These are phyloP conservation scores for Pseudomugil gertrudae DNA, from an alignment of 2,797 vertebrate genomes.

Conservation along the genomic window DNA sequence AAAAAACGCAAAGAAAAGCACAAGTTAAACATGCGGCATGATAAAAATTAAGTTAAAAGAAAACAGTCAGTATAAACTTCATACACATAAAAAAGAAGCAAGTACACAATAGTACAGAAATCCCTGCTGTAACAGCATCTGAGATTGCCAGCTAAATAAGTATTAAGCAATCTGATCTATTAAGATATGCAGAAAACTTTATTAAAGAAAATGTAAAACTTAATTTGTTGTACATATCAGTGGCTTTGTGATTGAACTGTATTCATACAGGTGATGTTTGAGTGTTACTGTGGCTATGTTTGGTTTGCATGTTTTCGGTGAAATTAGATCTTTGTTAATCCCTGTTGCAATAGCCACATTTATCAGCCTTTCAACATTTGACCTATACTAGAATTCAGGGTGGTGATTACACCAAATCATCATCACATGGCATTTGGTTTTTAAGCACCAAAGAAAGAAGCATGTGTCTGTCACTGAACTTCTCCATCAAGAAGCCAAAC, in stretches of 20 bases:
- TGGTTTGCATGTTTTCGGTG: slow-evolving; percentile 6
- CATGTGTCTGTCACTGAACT: slow-evolving; percentile 12
- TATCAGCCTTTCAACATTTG: slow-evolving; percentile 37
- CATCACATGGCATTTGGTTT: slow-evolving; percentile 36
- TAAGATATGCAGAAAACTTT: not conserved
- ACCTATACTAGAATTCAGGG: slow-evolving; percentile 16
- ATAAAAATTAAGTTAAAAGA: slow-evolving; percentile 28
- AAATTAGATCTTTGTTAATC: slow-evolving; percentile 40
- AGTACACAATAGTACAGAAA: not conserved
- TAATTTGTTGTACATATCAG: not conserved
- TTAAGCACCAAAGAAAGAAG: slow-evolving; percentile 35
- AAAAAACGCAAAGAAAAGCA: slow-evolving; percentile 58
- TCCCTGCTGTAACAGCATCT: slow-evolving; percentile 8
- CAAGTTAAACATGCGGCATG: slow-evolving; percentile 58
- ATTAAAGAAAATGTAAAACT: not conserved
- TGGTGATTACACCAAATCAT: slow-evolving; percentile 18
- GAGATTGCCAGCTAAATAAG: not conserved
- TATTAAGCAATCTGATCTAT: not conserved
- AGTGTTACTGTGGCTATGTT: not conserved
- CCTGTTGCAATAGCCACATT: slow-evolving; percentile 21
- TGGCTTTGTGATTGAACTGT: slow-evolving; percentile 7
- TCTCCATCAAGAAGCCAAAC: slow-evolving; percentile 28
- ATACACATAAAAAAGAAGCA: slow-evolving; percentile 41
- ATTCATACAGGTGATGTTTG: not conserved
- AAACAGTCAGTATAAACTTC: slow-evolving; percentile 36